phyloP scores from a whole-genome alignment of 2,797 vertebrate genomes.

The Megaceryle alcyon region DNA sequence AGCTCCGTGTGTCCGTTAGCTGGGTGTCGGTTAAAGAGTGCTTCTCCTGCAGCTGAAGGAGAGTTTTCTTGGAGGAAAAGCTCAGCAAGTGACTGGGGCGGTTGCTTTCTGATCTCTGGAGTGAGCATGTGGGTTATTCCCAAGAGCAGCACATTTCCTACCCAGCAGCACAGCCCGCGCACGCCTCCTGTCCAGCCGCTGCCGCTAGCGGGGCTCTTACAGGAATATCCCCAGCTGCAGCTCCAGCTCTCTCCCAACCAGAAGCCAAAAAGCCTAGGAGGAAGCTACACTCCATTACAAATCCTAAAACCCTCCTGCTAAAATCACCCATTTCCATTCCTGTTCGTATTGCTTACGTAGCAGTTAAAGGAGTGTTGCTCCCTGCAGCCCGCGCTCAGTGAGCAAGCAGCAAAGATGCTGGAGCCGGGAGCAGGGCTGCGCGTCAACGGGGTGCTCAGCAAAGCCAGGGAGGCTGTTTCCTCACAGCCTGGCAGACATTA shows the following conservation, averaged over 20 bases:
- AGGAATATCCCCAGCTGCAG: not conserved
- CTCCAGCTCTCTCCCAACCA: accelerated
- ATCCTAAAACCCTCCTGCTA: not conserved
- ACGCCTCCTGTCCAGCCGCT: not conserved
- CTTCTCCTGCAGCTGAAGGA: not conserved
- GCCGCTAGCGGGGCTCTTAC: not conserved
- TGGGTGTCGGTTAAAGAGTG: not conserved
- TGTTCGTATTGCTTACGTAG: accelerated
- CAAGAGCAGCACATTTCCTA: not conserved
- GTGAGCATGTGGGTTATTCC: not conserved
- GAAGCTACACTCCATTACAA: not conserved
- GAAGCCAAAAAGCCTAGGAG: not conserved
- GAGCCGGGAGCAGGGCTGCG: accelerated
- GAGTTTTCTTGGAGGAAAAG: not conserved
- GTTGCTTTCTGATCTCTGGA: not conserved
- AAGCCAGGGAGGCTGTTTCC: not conserved
- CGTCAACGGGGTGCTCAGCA: accelerated
- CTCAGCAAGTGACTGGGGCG: not conserved
- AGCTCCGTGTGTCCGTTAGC: accelerated
- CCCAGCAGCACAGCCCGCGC: not conserved
- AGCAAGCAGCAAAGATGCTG: accelerated
- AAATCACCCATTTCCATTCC: not conserved
- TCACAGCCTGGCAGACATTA: not conserved
- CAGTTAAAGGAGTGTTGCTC: not conserved
- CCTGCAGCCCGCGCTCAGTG: accelerated